Base-by-base conservation (phyloP, 1,140 invertebrate genomes). In the Maconellicoccus hirsutus region DNA sequence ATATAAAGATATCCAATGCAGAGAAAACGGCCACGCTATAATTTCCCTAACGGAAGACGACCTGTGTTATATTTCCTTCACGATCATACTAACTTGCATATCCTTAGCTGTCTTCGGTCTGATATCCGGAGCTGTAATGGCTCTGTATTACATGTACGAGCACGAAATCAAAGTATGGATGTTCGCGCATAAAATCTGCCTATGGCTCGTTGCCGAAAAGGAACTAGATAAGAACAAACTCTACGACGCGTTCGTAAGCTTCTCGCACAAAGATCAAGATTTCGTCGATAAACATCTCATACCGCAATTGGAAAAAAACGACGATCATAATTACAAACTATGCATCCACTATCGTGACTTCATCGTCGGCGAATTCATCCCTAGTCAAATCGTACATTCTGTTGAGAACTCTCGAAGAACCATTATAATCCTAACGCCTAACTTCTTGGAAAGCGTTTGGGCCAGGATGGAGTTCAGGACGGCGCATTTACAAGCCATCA, bases 191-290 rank as follows among this genome's bases (percentile, higher is more conserved):
- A 81, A 84, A 59, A 75, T 84, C 27, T 66, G 8, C 19, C 86
- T 84, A 72, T 77, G 89, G 23, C 86, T 85, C 80, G 84, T 90
- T 14, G 86, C 84, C 1, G 86, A 90, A 75, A 83, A 87, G 42
- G 88, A 91, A 73, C 74, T 90, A 1, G 90, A 92, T 75, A 86
- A 86, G 73, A 86, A 91, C 63, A 92, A 91, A 76, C 77, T 83
- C 4, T 94, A 88, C 78, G 93, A 96, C 76, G 92, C 90, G 0
- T 96, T 95, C 78, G 84, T 96, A 39, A 93, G 91, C 72, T 94
- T 89, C 77, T 91, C 92, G 0, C 87, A 92, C 75, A 84, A 86
- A 75, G 93, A 96, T 77, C 86, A 89, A 71, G 83, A 85, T 2
- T 92, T 89, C 77, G 86, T 94, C 0, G 78, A 85, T 0, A 81